Base-by-base conservation (phyloP, 2,888 invertebrate species). In the Microctonus aethiopoides region DNA sequence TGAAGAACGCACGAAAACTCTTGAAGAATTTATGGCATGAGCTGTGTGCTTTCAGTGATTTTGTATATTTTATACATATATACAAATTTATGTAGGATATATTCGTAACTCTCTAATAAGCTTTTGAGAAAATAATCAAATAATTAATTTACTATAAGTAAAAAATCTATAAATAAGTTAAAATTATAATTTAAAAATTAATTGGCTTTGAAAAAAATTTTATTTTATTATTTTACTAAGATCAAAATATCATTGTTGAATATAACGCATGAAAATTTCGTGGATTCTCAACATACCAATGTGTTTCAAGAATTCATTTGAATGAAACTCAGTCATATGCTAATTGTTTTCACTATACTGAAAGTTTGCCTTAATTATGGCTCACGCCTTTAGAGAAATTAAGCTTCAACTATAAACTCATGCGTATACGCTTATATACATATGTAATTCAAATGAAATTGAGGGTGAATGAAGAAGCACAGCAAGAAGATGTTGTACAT, bases 11-110 rank as follows among this genome's bases (percentile, higher is more conserved):
- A 72, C 65, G 75, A 75, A 80, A 80, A 81, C 81, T 77, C 74
- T 63, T 75, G 72, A 76, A 81, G 82, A 82, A 83, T 83, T 78
- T 78, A 72, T 72, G 78, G 76, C 77, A 75, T 77, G 77, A 74
- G 77, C 79, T n/a, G n/a, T n/a, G 79, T 81, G 80, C 81, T 83
- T 83, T 80, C 80, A 83, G 82, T 82, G 81, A 83, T 83, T 83
- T 83, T 78, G 73, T 79, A n/a, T n/a, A n/a, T n/a, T n/a, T n/a
- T n/a, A n/a, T n/a, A n/a, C n/a, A 75, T 74, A 59, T 68, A 59
- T 59, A 41, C 7, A n/a, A n/a, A n/a, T n/a, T n/a, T n/a, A n/a
- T n/a, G n/a, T n/a, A n/a, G n/a, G n/a, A n/a, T n/a, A n/a, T n/a
- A n/a, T n/a, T n/a, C n/a, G n/a, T n/a, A n/a, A n/a, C n/a, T n/a